Conservation (phyloP, 2,797 vertebrate species). For the Clarias fuscus region DNA sequence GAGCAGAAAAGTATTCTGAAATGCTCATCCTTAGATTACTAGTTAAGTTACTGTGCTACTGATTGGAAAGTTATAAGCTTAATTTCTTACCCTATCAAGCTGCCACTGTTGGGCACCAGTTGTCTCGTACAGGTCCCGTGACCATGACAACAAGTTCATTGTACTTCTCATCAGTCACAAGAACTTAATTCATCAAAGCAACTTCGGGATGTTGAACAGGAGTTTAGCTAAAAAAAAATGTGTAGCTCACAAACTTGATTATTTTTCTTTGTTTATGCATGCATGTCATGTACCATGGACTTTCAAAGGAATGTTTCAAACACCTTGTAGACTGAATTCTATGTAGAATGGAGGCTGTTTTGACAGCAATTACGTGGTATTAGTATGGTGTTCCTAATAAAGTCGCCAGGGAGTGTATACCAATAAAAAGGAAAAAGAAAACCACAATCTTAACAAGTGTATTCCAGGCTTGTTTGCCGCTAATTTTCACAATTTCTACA, state of each 20-base stretch:
- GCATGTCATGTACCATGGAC: neutral
- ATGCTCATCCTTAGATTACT: neutral
- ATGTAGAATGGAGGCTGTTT: neutral
- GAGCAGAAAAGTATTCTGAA: neutral
- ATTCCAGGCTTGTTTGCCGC: slow-evolving; percentile 27
- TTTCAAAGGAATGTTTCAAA: neutral
- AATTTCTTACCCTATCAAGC: neutral
- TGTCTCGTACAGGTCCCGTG: neutral
- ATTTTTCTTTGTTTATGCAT: neutral
- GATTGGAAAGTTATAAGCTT: neutral
- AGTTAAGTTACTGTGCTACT: neutral
- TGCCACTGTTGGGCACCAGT: neutral
- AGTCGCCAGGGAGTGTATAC: neutral
- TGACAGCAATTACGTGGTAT: neutral
- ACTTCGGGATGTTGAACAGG: neutral
- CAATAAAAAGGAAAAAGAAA: slow-evolving; percentile 44
- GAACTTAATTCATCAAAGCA: neutral
- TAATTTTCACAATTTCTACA: slow-evolving; percentile 37
- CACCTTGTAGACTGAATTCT: neutral
- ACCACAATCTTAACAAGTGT: slow-evolving; percentile 41
- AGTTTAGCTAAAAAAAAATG: neutral
- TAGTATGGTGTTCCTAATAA: slow-evolving; percentile 1
- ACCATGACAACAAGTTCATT: neutral
- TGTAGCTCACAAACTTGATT: neutral
- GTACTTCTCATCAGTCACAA: neutral